Base-by-base conservation (phyloP, 2,888 invertebrate genomes). In the Helleia helle region DNA sequence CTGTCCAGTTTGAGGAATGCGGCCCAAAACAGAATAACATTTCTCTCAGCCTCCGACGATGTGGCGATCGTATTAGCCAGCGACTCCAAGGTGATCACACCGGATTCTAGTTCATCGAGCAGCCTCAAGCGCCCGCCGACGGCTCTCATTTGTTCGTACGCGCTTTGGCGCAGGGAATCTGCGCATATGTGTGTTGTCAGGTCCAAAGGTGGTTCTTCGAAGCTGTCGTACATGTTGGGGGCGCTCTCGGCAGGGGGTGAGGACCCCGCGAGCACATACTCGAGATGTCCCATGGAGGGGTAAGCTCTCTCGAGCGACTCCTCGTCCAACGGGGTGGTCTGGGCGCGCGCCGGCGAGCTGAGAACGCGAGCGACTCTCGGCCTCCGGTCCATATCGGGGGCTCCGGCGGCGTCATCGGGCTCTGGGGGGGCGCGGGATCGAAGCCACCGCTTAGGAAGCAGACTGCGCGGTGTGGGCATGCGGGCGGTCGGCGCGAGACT, bases 171-270 rank as follows among this genome's bases (percentile, higher is more conserved):
- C 49, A 94, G 87, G 41, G 91, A 90, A 56, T 93, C 93, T 59
- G 87, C 84, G 71, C 91, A 91, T 61, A 91, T 90, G 60, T 91
- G 91, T 61, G 91, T 90, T 62, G 89, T 90, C 59, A 90, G 73
- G 62, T 91, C 89, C 50, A 89, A 86, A 51, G 89, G 88, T 34
- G 90, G 90, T 64, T 91, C 91, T 64, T 90, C 91, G 59, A 92
- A 92, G 74, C 91, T 93, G 65, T 93, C 93, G 76, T 93, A 93
- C 84, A 92, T 89, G 65, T 91, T 91, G 52, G 92, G 91, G 30
- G 92, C 91, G 71, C 92, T 92, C 71, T 93, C 93, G 43, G 92
- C 90, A 18, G 93, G 93, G 5, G 93, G 93, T 11, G 93, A 91
- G 26, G 91, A 91, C 42, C 93, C 93, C 56, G 91, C 91, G 67